phyloP scores from a whole-genome alignment of 1,140 invertebrate genomes.

The Brachionus koreanus region DNA sequence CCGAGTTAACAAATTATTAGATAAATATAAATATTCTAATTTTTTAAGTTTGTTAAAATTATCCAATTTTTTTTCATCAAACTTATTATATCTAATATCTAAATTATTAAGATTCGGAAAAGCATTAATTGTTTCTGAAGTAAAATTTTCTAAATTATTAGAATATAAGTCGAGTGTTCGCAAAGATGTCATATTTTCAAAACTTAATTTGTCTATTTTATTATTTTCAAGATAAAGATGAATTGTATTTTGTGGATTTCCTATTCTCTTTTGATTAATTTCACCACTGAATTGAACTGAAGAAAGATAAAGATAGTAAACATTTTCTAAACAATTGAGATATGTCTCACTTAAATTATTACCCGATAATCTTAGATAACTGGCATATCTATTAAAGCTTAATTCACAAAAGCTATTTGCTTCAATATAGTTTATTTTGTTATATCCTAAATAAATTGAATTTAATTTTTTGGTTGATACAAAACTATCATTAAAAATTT shows the following conservation, averaged over 20 bases:
- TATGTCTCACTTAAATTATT: neutral
- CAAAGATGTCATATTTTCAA: neutral
- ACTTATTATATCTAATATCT: neutral
- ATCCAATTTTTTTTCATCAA: neutral
- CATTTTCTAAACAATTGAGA: neutral
- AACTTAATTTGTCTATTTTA: neutral
- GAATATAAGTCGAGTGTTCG: neutral
- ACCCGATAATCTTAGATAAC: neutral
- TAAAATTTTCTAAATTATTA: neutral
- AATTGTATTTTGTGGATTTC: neutral
- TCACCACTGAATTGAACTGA: neutral
- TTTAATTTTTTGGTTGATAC: neutral
- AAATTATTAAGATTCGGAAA: neutral
- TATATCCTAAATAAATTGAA: neutral
- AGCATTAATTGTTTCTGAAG: neutral
- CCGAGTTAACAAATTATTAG: neutral
- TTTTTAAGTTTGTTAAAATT: neutral
- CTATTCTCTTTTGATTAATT: slow-evolving; percentile 1
- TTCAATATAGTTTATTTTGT: neutral
- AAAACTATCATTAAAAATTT: neutral
- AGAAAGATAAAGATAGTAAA: neutral
- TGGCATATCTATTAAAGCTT: neutral
- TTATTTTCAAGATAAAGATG: neutral
- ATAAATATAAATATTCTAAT: neutral
- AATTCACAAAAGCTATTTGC: neutral